Evolutionary conservation across 2,797 vertebrate species (phyloP).

Genomic region (Aldrovandia affinis): DNA sequence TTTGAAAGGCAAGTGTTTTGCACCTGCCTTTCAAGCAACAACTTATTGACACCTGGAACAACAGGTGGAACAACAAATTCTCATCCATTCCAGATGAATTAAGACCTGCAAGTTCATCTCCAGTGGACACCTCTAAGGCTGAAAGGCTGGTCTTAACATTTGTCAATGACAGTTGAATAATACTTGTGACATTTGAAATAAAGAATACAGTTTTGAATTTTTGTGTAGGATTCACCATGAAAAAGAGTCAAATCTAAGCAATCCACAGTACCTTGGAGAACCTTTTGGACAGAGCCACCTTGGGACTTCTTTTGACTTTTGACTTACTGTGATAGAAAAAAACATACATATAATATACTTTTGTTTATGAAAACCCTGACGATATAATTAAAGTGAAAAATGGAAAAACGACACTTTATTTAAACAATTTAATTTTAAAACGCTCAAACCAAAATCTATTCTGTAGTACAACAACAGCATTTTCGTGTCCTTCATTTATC

Average conservation of each 20-base stretch:
- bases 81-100: background rate
- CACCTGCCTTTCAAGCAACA: too few species aligned
- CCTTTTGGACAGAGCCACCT: background rate
- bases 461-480: conserved; percentile 49
- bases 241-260: background rate
- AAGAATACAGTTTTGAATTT: too few species aligned
- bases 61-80: too few species aligned
- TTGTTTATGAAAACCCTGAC: conserved; percentile 51
- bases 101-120: background rate
- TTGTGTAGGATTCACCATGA: too few species aligned
- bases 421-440: too few species aligned
- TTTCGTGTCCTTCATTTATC: conserved; percentile 57
- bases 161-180: too few species aligned
- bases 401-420: conserved; percentile 65
- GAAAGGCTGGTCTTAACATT: background rate
- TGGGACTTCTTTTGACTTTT: background rate
- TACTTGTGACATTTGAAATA: too few species aligned
- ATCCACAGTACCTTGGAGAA: background rate
- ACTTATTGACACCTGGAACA: too few species aligned
- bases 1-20: too few species aligned
- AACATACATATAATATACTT: background rate
- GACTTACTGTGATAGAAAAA: background rate
- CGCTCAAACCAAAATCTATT: background rate
- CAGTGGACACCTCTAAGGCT: background rate
- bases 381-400: conserved; percentile 74